phyloP scores from a whole-genome alignment of 1,140 invertebrate species.

The Nylanderia fulva region DNA sequence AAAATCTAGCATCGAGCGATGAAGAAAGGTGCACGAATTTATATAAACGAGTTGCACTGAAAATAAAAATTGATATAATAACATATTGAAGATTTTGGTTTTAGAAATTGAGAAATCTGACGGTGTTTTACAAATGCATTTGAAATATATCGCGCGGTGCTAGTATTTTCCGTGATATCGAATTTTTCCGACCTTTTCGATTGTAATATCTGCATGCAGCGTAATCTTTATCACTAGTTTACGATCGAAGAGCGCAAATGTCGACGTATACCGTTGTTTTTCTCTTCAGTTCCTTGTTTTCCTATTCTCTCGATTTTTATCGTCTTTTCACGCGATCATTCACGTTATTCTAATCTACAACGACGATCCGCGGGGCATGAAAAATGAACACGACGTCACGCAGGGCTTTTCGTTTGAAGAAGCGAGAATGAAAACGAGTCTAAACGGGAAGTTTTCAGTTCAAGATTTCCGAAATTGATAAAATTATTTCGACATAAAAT shows the following conservation, averaged over 20 bases:
- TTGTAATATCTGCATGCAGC: conserved; percentile 53
- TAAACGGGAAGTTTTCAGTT: neutral
- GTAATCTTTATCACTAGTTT: conserved; percentile 54
- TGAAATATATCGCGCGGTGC: neutral
- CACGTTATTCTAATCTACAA: conserved; percentile 7
- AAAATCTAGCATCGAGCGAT: conserved; percentile 26
- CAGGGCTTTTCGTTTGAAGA: conserved; percentile 55
- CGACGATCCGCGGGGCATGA: conserved; percentile 14
- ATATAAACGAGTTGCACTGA: no score
- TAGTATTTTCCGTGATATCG: neutral
- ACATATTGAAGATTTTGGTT: neutral
- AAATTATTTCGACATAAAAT: conserved; percentile 2
- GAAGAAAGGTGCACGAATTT: neutral
- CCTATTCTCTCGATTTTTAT: conserved; percentile 59
- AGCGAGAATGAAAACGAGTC: neutral
- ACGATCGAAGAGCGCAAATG: conserved; percentile 18
- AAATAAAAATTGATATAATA: no score
- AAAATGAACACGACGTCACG: neutral
- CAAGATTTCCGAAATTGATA: neutral
- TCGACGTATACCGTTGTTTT: conserved; percentile 44
- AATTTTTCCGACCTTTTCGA: conserved; percentile 27
- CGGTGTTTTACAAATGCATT: neutral
- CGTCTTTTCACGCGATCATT: conserved; percentile 24
- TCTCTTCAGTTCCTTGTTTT: conserved; percentile 53
- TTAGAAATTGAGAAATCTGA: no score